Base-by-base conservation (phyloP, 2,113 vertebrate species). In the Mormyrus iriodes region DNA sequence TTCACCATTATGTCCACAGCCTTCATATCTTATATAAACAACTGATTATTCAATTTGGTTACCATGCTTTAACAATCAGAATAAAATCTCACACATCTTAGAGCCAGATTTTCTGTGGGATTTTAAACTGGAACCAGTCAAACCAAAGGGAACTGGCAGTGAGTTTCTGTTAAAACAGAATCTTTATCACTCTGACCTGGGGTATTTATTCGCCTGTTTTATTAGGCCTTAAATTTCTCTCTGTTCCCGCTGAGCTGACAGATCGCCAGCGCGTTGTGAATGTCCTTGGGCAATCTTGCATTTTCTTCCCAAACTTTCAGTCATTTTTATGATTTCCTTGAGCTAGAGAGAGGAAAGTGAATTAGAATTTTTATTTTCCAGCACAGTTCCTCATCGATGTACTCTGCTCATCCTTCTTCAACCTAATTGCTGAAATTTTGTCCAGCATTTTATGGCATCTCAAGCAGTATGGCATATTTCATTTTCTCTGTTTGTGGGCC, bases 311-410 rank as follows among this genome's bases (percentile, higher is more conserved):
- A 49, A 27, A 48, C 48, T n/a, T 27, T 79, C 83, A 49, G 83
- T 51, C 42, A 48, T 85, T 85, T 51, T 49, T 49, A n/a, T 51
- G 83, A 85, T 48, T 85, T 48, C 83, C 83, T n/a, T 85, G 44
- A 49, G 42, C 46, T 27, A 51, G 17, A 49, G 46, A 84, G 39
- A 44, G 10, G 24, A 85, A 48, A 85, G 13, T 3, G 83, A 49
- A 85, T 49, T n/a, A 49, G 27, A 85, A 15, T 0, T 0, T 85
- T 44, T 44, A n/a, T 85, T 85, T 12, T 49, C 19, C 44, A 27
- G 46, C 82, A 83, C 42, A 83, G 42, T 19, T 83, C 79, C 42
- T 83, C 39, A 24, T 13, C 61, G n/a, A 31, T 69, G 61, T 69
- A 69, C 61, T 27, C 61, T 31, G 10, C 61, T 69, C 61, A 79